Base-by-base conservation (phyloP, 2,888 invertebrate species). In the Drosophila borealis region DNA sequence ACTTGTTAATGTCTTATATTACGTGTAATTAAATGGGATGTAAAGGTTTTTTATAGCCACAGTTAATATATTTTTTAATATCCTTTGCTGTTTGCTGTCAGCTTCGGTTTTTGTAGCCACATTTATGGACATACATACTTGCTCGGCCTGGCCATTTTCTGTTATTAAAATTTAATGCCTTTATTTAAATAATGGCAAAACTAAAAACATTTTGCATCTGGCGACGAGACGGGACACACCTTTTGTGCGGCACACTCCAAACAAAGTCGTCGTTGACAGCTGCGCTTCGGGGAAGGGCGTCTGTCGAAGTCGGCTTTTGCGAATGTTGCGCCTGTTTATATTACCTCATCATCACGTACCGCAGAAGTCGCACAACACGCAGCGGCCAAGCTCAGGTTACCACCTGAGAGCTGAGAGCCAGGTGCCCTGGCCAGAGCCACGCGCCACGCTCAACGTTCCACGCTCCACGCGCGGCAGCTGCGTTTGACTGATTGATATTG, bases 271-370 rank as follows among this genome's bases (percentile, higher is more conserved):
- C 29, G 69, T 57, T 74, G 81, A 79, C 86, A 86, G 83, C 85
- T 81, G 85, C 69, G 25, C 56, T 59, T 79, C 73, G 54, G 56
- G 66, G 53, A 73, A 76, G 76, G 76, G 76, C 76, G 60, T 64
- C 36, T 46, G 53, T 55, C 51, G 37, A 21, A 41, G 37, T 25
- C 39, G 34, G 55, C 64, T 67, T 62, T 71, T 48, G 79, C 76
- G 49, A 68, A 69, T 57, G 46, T 34, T 64, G 70, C 65, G 71
- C 81, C 61, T 74, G 68, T 86, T 82, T 82, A 79, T 83, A 77
- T 83, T 80, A 74, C 82, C 86, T 75, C 86, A 83, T 80, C 79
- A 72, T 21, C 72, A 76, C 83, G 86, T 86, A 86, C 71, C 78
- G 70, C 81, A 76, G 68, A 64, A 78, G 66, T 78, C 68, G 72